Conservation (phyloP, 2,113 vertebrate genomes). For the Rhabdornis inornatus region DNA sequence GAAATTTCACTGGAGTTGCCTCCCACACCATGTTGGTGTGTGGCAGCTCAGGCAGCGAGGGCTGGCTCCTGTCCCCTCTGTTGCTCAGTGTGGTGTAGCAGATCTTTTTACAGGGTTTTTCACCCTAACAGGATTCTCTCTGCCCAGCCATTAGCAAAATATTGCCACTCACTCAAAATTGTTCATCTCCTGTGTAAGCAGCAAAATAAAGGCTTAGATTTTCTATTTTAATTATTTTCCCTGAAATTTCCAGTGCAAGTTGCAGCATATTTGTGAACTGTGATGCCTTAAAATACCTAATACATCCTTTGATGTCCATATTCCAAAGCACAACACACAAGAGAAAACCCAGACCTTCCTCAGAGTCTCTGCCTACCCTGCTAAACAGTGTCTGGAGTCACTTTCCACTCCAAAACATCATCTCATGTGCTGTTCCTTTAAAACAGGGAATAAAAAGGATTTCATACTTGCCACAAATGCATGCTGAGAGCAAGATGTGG, state of each 20-base stretch:
- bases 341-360: background rate
- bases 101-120: background rate
- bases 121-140: background rate
- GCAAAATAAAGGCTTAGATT: background rate
- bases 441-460: background rate
- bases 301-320: background rate
- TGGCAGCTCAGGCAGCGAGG: background rate
- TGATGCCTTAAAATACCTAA: background rate
- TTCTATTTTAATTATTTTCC: background rate
- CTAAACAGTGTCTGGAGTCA: background rate
- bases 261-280: background rate
- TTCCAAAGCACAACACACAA: background rate
- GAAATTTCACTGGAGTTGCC: background rate
- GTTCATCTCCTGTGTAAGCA: background rate
- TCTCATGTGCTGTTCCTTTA: background rate
- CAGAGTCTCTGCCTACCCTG: background rate
- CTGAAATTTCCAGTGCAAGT: background rate
- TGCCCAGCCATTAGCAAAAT: background rate
- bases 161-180: background rate
- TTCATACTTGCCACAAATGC: background rate
- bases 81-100: background rate
- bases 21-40: rapidly evolving
- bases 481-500: background rate
- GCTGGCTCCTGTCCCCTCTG: background rate
- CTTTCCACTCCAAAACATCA: background rate